These are phyloP conservation scores for Rhodeus uyekii DNA, from an alignment of 2,797 vertebrate genomes.

Conservation along the genomic window DNA sequence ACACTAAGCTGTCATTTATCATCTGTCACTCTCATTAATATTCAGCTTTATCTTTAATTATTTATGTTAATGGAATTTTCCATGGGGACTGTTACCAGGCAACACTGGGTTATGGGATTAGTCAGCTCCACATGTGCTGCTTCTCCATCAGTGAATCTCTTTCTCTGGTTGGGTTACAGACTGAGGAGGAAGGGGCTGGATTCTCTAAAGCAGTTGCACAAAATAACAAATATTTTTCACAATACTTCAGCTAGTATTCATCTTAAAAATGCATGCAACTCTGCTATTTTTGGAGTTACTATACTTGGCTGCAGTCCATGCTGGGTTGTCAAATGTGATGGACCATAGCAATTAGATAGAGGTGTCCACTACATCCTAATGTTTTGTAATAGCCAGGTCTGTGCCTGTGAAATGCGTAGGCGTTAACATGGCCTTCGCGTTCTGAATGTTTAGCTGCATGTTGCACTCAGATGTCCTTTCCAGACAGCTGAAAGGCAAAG, in stretches of 20 bases:
- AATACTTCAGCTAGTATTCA: background rate
- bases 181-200: background rate
- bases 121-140: conserved; percentile 26
- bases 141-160: conserved; percentile 19
- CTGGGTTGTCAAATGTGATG: background rate
- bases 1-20: conserved; percentile 62
- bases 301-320: background rate
- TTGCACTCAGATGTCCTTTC: conserved; percentile 53
- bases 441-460: conserved; percentile 20
- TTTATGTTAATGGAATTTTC: conserved; percentile 72
- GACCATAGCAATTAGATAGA: background rate
- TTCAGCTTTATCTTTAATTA: conserved; percentile 73
- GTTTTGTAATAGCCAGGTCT: background rate
- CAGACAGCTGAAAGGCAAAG: conserved; percentile 55
- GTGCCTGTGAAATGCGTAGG: conserved; percentile 33
- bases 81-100: conserved; percentile 57
- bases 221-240: background rate
- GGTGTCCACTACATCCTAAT: background rate
- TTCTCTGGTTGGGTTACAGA: background rate
- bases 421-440: background rate
- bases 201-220: background rate
- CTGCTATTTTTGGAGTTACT: background rate
- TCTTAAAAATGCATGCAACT: background rate
- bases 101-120: conserved; percentile 27
- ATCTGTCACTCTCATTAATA: conserved; percentile 65